Conservation (phyloP, 2,888 invertebrate species). For the Cantharis rufa region DNA sequence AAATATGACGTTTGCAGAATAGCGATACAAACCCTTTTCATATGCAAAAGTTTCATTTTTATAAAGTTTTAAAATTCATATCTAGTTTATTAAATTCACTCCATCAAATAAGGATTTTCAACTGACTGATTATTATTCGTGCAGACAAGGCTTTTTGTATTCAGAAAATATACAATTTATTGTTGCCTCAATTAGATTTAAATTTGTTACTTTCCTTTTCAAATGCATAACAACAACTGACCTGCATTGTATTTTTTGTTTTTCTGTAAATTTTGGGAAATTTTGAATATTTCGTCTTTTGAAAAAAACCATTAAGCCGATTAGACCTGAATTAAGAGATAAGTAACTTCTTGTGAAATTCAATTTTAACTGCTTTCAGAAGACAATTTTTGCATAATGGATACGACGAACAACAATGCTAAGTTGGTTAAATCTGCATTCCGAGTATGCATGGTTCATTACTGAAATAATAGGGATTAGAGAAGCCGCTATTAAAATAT, state of each 20-base stretch:
- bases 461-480: not conserved
- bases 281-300: not conserved
- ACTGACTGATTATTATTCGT: slow-evolving; percentile 14
- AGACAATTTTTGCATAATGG: not conserved
- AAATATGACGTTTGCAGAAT: slow-evolving; percentile 56
- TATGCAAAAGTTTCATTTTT: slow-evolving; percentile 51
- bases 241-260: not conserved
- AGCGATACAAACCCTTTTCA: slow-evolving; percentile 48
- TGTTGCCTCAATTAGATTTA: slow-evolving; percentile 5
- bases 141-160: slow-evolving; percentile 20
- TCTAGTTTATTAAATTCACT: slow-evolving; percentile 41
- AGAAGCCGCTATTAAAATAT: slow-evolving; percentile 24
- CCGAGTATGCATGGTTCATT: not conserved
- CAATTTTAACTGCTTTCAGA: not conserved
- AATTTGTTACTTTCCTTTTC: not conserved
- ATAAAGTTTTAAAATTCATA: slow-evolving; percentile 50
- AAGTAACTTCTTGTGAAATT: not conserved
- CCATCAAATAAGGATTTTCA: slow-evolving; percentile 13
- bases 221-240: not conserved
- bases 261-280: not conserved
- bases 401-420: not conserved
- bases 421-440: not conserved
- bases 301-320: not conserved
- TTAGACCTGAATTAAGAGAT: not conserved
- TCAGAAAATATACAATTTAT: slow-evolving; percentile 5